phyloP scores from a whole-genome alignment of 2,797 vertebrate genomes.

The Sebastolobus altivelis region DNA sequence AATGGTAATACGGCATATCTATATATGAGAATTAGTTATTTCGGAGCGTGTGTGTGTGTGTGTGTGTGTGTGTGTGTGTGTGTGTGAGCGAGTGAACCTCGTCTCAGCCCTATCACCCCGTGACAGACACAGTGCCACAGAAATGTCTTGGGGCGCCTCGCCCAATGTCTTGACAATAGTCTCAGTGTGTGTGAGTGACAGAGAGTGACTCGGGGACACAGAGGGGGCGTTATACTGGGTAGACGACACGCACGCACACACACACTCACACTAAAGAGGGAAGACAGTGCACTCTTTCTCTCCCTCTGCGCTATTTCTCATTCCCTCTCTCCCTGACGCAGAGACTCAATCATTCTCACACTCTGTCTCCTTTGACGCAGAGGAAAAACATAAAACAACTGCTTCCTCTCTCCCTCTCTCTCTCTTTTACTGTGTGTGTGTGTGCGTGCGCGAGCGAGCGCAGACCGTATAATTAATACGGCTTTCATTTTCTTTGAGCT shows the following conservation, averaged over 20 bases:
- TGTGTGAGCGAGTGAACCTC: conserved; percentile 58
- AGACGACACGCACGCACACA: conserved; percentile 65
- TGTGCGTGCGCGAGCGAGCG: conserved; percentile 2
- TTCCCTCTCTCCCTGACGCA: conserved; percentile 78
- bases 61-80: conserved; percentile 34
- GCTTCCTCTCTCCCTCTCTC: conserved; percentile 50
- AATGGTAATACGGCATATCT: conserved; percentile 44
- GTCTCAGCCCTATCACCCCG: conserved; percentile 75
- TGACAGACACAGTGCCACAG: conserved; percentile 81
- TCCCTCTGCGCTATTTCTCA: conserved; percentile 68
- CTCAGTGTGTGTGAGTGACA: conserved; percentile 85
- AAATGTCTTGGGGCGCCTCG: conserved; percentile 80
- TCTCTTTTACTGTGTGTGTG: conserved; percentile 1
- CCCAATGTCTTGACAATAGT: conserved; percentile 83
- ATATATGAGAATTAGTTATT: conserved; percentile 15
- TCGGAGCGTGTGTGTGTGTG: conserved; percentile 19
- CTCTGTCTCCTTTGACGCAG: conserved; percentile 78
- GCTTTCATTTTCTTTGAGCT: conserved; percentile 77
- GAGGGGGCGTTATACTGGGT: conserved; percentile 82
- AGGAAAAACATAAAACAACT: conserved; percentile 76
- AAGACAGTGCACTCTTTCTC: conserved; percentile 85
- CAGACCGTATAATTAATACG: conserved; percentile 78
- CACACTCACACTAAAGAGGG: conserved; percentile 55
- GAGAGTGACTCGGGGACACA: conserved; percentile 77
- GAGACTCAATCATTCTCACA: conserved; percentile 81